phyloP scores from a whole-genome alignment of 2,888 invertebrate genomes.

The Pachycephus smyrnensis region DNA sequence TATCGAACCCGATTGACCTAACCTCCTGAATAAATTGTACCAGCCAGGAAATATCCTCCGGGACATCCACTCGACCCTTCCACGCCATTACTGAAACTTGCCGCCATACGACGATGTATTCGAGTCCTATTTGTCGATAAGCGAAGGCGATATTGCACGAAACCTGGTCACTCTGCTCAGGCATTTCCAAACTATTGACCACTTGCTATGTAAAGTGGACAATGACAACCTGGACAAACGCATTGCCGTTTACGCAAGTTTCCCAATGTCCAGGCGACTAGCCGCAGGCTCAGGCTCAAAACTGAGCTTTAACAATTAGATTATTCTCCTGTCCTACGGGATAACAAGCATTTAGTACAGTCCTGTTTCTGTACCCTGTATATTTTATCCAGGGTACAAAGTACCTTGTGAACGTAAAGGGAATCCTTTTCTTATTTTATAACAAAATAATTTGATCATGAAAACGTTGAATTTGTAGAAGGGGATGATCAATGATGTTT shows the following conservation, averaged over 20 bases:
- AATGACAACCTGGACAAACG: neutral
- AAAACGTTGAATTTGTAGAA: neutral
- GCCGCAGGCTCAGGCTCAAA: slow-evolving; percentile 8
- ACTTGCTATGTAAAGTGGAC: neutral
- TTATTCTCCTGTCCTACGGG: slow-evolving; percentile 12
- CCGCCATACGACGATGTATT: neutral
- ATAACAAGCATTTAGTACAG: neutral
- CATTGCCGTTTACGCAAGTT: neutral
- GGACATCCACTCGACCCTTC: neutral
- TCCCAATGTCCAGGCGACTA: neutral
- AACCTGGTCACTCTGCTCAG: neutral
- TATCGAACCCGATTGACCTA: neutral
- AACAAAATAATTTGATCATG: neutral
- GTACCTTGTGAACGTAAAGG: neutral
- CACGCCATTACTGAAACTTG: neutral
- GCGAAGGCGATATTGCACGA: neutral
- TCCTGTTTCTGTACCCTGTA: neutral
- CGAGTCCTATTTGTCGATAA: neutral
- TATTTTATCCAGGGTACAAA: neutral
- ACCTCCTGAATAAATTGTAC: neutral
- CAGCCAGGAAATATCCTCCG: neutral
- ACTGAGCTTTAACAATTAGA: slow-evolving; percentile 25
- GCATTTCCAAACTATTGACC: neutral
- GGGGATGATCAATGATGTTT: neutral
- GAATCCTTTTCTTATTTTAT: neutral